phyloP scores from a whole-genome alignment of 2,113 vertebrate genomes.

The Narcine bancroftii region DNA sequence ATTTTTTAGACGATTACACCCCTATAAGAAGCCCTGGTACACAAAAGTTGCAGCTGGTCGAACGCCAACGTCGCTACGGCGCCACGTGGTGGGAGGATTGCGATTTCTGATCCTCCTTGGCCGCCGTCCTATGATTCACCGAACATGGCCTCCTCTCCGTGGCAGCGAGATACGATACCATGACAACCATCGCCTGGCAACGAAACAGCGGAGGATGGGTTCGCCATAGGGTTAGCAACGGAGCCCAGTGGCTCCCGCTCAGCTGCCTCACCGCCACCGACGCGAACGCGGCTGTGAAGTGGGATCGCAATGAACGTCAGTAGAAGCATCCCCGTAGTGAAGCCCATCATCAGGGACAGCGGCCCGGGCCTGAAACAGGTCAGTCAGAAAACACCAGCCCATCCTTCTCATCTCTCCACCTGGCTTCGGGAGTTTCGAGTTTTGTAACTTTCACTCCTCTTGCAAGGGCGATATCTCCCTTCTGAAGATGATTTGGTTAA shows the following conservation, averaged over 20 bases:
- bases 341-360: conserved; percentile 36
- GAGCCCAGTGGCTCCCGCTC: neutral
- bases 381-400: neutral
- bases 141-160: neutral
- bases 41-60: too few species aligned
- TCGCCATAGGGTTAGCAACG: too few species aligned
- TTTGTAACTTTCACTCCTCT: too few species aligned
- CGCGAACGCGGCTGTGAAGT: neutral
- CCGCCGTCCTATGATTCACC: neutral
- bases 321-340: conserved; percentile 36
- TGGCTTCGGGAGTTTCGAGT: too few species aligned
- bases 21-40: too few species aligned
- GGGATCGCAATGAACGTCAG: neutral
- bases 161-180: neutral
- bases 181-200: neutral
- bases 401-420: neutral
- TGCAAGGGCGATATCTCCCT: too few species aligned
- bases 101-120: neutral
- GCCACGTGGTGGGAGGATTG: neutral
- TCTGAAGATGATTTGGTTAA: too few species aligned
- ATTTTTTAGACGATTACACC: too few species aligned
- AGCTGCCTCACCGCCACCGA: neutral
- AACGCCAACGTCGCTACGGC: neutral
- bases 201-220: too few species aligned
- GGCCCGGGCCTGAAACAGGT: conserved; percentile 40